A percentile compares a stretch with the other conserved stretches of the same genome.
Conservation (phyloP, 2,797 vertebrate species). For the Scarus forsteni region DNA sequence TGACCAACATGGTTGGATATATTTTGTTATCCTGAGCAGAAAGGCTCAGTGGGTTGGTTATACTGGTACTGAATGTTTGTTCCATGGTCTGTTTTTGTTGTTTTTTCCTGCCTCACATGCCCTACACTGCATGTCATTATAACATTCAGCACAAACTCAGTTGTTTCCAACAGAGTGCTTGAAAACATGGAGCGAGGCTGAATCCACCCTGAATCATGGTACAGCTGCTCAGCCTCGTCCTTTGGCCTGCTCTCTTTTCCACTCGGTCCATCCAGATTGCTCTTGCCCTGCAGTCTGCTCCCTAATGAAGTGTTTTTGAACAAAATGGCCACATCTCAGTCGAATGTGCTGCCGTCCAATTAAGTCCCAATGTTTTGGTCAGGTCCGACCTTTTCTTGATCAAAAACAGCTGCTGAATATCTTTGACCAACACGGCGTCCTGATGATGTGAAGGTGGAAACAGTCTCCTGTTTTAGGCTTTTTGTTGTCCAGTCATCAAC, state of each 20-base stretch:
- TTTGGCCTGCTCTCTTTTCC: neutral
- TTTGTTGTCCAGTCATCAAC: too few relatives aligned
- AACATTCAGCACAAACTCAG: too few relatives aligned
- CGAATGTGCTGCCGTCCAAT: neutral
- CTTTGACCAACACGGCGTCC: neutral
- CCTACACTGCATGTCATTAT: neutral
- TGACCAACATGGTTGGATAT: too few relatives aligned
- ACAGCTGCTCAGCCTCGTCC: neutral
- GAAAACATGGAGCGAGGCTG: too few relatives aligned
- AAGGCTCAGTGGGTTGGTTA: too few relatives aligned
- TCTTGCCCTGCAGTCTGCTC: neutral
- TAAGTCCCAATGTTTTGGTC: neutral
- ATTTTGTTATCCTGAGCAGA: too few relatives aligned
- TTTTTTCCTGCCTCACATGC: neutral
- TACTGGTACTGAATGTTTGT: too few relatives aligned
- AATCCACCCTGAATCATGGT: neutral
- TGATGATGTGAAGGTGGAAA: neutral
- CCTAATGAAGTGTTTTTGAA: neutral
- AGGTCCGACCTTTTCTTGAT: neutral
- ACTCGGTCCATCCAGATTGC: neutral
- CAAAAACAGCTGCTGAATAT: neutral
- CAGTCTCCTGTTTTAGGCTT: too few relatives aligned
- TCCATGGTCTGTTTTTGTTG: too few relatives aligned
- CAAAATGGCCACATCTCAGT: neutral
- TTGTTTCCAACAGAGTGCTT: too few relatives aligned